Evolutionary conservation across 2,888 invertebrate species (phyloP).

Genomic region (Taenaris catops): DNA sequence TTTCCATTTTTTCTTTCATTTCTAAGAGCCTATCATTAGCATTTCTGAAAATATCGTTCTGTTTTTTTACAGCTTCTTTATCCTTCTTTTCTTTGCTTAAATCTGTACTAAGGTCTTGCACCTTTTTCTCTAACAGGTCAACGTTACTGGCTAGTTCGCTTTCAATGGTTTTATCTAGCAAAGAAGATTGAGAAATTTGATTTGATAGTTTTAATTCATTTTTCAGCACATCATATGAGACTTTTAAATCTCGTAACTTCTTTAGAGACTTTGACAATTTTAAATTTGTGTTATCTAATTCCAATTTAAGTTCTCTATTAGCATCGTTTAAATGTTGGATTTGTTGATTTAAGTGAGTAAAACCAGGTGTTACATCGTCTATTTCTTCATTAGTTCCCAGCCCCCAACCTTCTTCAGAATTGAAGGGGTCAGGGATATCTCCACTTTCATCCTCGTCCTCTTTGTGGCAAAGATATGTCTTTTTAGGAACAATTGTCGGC

Average conservation of each 20-base stretch:
- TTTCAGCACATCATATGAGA: constrained; percentile 80
- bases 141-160: constrained; percentile 88
- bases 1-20: constrained; percentile 90
- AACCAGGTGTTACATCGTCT: constrained; percentile 49
- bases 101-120: constrained; percentile 80
- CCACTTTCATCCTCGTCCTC: constrained; percentile 33
- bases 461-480: constrained; percentile 74
- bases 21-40: constrained; percentile 89
- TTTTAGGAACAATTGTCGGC: constrained; percentile 69
- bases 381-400: constrained; percentile 53
- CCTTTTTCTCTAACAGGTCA: constrained; percentile 81
- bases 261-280: constrained; percentile 89
- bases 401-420: constrained; percentile 68
- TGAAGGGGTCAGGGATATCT: constrained; percentile 52
- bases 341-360: constrained; percentile 79
- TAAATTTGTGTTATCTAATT: constrained; percentile 82
- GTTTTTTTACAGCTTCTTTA: constrained; percentile 83
- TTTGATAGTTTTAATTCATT: constrained; percentile 76
- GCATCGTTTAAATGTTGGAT: constrained; percentile 80
- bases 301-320: constrained; percentile 77
- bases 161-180: constrained; percentile 88
- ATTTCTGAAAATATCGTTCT: constrained; percentile 85
- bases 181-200: constrained; percentile 75
- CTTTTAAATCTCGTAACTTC: constrained; percentile 91
- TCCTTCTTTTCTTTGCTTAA: constrained; percentile 82